Evolutionary conservation across 1,140 invertebrate genomes (phyloP).

Genomic region (Theocolax elegans): DNA sequence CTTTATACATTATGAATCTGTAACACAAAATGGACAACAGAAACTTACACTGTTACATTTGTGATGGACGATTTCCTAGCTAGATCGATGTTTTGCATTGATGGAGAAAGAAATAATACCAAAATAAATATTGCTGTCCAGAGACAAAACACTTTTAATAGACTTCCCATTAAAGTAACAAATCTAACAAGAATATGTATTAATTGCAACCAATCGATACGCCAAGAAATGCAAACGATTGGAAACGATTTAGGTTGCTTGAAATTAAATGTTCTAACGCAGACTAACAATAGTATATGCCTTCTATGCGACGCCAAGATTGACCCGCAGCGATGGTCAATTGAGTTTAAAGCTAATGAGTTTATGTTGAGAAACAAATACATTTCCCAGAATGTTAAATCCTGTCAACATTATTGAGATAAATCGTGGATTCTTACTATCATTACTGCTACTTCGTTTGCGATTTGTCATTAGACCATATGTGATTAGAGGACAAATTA

Average conservation of each 20-base stretch:
- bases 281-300: conserved; percentile 21
- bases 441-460: neutral
- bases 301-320: conserved; percentile 25
- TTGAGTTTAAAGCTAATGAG: conserved; percentile 21
- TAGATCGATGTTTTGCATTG: neutral
- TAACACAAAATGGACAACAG: no score
- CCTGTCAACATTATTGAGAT: conserved; percentile 35
- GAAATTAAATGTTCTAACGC: conserved; percentile 36
- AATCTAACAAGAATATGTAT: conserved; percentile 24
- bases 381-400: conserved; percentile 6
- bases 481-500: no score
- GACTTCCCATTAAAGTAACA: neutral
- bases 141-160: neutral
- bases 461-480: conserved; percentile 3
- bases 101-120: neutral
- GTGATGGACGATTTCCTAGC: neutral
- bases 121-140: conserved; percentile 20
- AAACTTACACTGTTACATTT: no score
- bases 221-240: conserved; percentile 5
- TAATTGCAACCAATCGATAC: conserved; percentile 30
- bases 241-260: conserved; percentile 23
- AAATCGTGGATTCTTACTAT: conserved; percentile 7
- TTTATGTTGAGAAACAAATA: conserved; percentile 25
- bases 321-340: conserved; percentile 18
- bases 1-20: no score